These are phyloP conservation scores for Gibbula magus DNA, from an alignment of 2,888 invertebrate species.

Conservation along the genomic window DNA sequence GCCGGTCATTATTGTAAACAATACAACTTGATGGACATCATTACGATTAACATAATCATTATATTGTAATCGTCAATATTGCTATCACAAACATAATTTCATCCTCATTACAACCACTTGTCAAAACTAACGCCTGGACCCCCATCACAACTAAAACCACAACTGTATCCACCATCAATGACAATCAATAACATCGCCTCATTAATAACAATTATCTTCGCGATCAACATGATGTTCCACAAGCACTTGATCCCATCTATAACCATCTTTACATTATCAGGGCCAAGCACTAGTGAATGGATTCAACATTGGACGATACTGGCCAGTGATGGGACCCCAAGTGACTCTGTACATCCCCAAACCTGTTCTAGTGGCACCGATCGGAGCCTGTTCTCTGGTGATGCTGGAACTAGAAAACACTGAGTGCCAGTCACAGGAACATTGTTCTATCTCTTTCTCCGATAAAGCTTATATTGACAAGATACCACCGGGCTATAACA, in stretches of 20 bases:
- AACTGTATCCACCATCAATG: no score
- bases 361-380: slow-evolving; percentile 50
- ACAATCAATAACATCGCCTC: no score
- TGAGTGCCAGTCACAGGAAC: slow-evolving; percentile 54
- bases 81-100: no score
- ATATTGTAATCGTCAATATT: no score
- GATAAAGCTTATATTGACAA: slow-evolving; percentile 33
- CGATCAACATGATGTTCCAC: background rate
- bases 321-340: slow-evolving; percentile 79
- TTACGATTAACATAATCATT: no score
- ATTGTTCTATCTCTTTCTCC: slow-evolving; percentile 30
- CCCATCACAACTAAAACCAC: no score
- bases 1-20: no score
- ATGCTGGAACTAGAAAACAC: slow-evolving; percentile 73
- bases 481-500: background rate
- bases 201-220: no score
- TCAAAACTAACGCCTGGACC: no score
- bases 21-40: no score
- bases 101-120: no score
- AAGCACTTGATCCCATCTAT: background rate
- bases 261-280: slow-evolving; percentile 60
- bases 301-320: slow-evolving; percentile 79
- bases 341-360: slow-evolving; percentile 76
- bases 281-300: slow-evolving; percentile 77
- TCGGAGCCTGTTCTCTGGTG: slow-evolving; percentile 62